Evolutionary conservation across 2,113 vertebrate genomes (phyloP), one percentile per base, ranked within the genome.

Genomic region (Aptenodytes patagonicus): DNA sequence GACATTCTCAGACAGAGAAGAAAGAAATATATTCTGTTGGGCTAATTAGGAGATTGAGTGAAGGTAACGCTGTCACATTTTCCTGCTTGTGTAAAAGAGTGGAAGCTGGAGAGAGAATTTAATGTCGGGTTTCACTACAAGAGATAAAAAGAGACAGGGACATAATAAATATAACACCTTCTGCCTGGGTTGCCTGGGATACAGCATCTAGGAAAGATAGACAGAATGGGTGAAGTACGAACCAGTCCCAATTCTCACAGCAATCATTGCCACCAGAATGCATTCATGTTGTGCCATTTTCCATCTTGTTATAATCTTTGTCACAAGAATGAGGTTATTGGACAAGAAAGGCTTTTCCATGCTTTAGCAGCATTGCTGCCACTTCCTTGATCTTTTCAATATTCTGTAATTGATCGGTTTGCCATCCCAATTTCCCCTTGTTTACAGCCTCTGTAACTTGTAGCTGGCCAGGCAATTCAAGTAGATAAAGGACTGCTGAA

Each of bases 201-300:
- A 91, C 87, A 91, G 75, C 62, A 83, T 94, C 91, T n/a, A 77
- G 78, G 70, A 90, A 66, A 94, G 58, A 85, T 3, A 82, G 80
- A 71, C 76, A 47, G 70, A 80, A 51, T 80, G 61, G 75, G 89
- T 83, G 71, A 93, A 95, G 81, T 80, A 91, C 8, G 7, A 91
- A 77, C 84, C 46, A 57, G 91, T 90, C 95, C 84, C 96, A 97
- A 95, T 94, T 93, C 96, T 91, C 95, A 95, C 51, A 83, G 84
- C 93, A 96, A 91, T 94, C 95, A 95, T 31, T 36, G 24, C 49
- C 78, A 91, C 73, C 77, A 79, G 58, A 95, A 94, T 70, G 70
- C 87, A 80, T 92, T 95, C 66, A 62, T 31, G 70, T 85, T 87
- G 73, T 83, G 94, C 84, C 89, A 88, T 95, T 95, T 97, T 97